These are phyloP conservation scores for Phataginus tetradactyla DNA, from an alignment of 2,797 vertebrate species.

Conservation along the genomic window DNA sequence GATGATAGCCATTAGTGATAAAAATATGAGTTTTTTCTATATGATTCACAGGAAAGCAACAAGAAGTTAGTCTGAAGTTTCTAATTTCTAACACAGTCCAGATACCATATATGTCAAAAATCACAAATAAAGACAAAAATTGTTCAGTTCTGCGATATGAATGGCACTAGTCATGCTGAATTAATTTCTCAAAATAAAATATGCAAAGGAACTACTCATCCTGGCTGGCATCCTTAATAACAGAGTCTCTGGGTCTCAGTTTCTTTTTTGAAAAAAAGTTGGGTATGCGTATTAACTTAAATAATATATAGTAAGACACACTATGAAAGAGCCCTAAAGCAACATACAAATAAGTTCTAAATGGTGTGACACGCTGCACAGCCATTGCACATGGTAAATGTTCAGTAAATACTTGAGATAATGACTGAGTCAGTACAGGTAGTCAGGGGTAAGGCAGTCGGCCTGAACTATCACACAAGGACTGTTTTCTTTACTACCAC, in stretches of 20 bases:
- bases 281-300: not conserved
- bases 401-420: not conserved
- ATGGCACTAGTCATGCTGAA: not conserved
- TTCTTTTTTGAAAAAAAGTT: not conserved
- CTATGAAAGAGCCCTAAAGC: not conserved
- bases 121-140: not conserved
- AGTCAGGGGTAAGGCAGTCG: not conserved
- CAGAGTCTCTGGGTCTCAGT: not conserved
- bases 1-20: not conserved
- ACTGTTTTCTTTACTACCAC: not conserved
- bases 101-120: not conserved
- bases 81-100: conserved; percentile 9
- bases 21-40: not conserved
- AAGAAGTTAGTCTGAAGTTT: not conserved
- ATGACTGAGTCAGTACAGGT: not conserved
- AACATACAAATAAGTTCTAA: not conserved
- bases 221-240: not conserved
- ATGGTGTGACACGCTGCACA: not conserved
- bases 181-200: conserved; percentile 19
- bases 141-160: not conserved
- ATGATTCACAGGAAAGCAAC: not conserved
- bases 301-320: not conserved
- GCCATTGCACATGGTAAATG: not conserved
- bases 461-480: not conserved
- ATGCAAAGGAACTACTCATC: not conserved